Percentiles rank a stretch among this genome's conserved stretches.
Evolutionary conservation across 1,140 invertebrate species (phyloP).

Genomic region (Tetraneura akinire): DNA sequence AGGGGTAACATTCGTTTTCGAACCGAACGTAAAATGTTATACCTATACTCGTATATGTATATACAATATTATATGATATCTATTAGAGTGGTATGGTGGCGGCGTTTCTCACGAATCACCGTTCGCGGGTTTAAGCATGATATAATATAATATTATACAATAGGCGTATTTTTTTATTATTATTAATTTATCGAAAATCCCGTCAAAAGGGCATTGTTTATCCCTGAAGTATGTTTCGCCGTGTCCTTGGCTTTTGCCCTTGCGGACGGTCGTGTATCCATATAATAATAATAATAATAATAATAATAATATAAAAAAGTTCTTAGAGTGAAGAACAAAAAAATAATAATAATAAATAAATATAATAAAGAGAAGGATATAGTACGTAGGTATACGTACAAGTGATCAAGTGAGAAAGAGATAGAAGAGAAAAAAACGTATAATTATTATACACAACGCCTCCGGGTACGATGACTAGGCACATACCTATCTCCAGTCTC

Average conservation of each 20-base stretch:
- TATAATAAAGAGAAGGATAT: neutral
- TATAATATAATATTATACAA: conserved; percentile 1
- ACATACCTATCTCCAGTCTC: conserved; percentile 35
- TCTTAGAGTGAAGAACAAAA: conserved; percentile 23
- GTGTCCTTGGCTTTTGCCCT: neutral
- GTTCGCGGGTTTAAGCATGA: neutral
- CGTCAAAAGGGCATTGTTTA: neutral
- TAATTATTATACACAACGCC: conserved; percentile 46
- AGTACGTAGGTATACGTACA: neutral
- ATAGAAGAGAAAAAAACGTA: neutral
- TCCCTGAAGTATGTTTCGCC: neutral
- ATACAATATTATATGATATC: no score
- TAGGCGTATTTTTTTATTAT: neutral
- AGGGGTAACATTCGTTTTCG: neutral
- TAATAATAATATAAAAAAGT: neutral
- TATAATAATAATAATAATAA: no score
- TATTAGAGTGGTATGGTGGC: neutral
- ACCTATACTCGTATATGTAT: no score
- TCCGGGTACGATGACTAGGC: conserved; percentile 44
- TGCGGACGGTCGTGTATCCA: neutral
- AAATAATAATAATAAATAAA: neutral
- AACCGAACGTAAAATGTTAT: conserved; percentile 17
- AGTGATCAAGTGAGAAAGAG: neutral
- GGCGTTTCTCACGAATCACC: conserved; percentile 8
- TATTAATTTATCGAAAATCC: conserved; percentile 25